Evolutionary conservation across 2,113 vertebrate genomes (phyloP), one percentile per base, ranked within the genome.

Genomic region (Anarhynchus alexandrinus): DNA sequence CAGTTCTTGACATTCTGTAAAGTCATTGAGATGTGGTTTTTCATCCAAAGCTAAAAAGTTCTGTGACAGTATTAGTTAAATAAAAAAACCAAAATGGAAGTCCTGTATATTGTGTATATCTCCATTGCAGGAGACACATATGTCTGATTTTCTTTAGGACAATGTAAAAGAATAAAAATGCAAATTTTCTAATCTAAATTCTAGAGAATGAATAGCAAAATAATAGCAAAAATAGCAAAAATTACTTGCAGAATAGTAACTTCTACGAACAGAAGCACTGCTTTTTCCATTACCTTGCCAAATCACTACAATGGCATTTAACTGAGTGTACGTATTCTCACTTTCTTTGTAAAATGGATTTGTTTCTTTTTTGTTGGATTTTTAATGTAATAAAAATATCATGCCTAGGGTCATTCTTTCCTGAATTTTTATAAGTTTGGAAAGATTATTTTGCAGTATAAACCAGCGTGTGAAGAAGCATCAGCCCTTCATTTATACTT

Each of bases 21-120:
- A 93, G 78, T 72, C 62, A 58, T 59, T 67, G 78, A 82, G 81
- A 86, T 86, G 70, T 52, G 54, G 72, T 95, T 93, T 91, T 92
- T 94, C 77, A 95, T 49, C 69, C 78, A 89, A 73, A 91, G 30
- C 77, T 89, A 85, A 93, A 82, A 95, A 51, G 40, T 84, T 64
- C 66, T 70, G 36, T 71, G 47, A 67, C 59, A 78, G 25, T 47
- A 92, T 70, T 89, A 57, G 65, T 77, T 92, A 73, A 92, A 87
- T 76, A 54, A 69, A 77, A 81, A 77, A 81, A 79, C 9, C 10
- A 55, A 86, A 88, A 80, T 36, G 19, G 5, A 88, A 77, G 15
- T 66, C 40, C 45, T 85, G 27, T 71, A 38, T 77, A 19, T 47
- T 89, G 34, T 66, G 6, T 73, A 5, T n/a, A 54, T 87, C 17